Evolutionary conservation across 1,140 invertebrate species (phyloP), one percentile per base, ranked within the genome.

Genomic region (Zaprionus capensis): DNA sequence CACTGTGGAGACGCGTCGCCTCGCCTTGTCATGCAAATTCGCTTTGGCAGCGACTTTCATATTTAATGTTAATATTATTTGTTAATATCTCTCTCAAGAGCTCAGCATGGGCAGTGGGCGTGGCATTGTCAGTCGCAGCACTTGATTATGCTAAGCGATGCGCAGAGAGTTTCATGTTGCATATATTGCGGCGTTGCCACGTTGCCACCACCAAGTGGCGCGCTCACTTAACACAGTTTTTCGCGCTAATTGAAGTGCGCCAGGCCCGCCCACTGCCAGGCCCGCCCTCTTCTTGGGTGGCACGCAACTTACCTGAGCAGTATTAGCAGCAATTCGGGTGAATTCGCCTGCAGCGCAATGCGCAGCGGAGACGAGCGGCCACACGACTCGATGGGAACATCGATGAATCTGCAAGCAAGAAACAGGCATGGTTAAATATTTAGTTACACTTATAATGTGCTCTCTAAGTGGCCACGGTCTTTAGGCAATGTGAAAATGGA

Each of bases 311-410:
- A 93, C 93, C 92, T 93, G 65, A 97, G 90, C 73, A 97, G 94
- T 76, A 97, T 95, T 79, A 95, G 94, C 9, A 97, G 92, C 78
- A 96, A 95, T 91, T 97, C 96, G 15, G 96, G 94, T 17, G 95
- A 90, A 26, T 95, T 95, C 73, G 96, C 94, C 88, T 97, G 96
- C 76, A 96, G 93, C 1, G 95, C 95, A 2, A 97, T 94, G 78
- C 95, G 94, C 2, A 96, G 92, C 1, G 96, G 95, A 1, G 95
- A 94, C 4, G 95, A 94, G 67, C 94, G 94, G 1, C 96, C 96
- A 80, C 96, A 97, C 28, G 95, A 96, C 86, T 96, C 96, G 91
- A 97, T 95, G 14, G 96, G 96, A 4, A 97, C 95, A 91, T 97
- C 96, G 74, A 96, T 95, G 81, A 97, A 96, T 61, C 95, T 94